A percentile compares a stretch with the other conserved stretches of the same genome.
Evolutionary conservation across 2,113 vertebrate species (phyloP).

Genomic region (Mesoclemmys tuberculata): DNA sequence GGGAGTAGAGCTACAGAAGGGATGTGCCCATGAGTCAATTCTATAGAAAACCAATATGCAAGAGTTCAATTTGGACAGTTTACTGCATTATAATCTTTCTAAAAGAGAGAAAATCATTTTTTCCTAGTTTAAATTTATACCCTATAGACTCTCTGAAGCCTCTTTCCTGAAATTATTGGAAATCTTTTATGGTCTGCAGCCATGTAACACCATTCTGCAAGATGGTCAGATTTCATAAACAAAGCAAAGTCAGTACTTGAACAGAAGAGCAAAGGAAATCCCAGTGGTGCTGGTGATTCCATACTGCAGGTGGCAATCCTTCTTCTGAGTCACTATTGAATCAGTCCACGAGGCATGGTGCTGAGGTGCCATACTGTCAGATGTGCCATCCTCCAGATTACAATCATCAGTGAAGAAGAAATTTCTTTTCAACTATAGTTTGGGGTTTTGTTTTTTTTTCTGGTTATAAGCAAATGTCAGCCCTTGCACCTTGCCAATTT

Average conservation of each 20-base stretch:
- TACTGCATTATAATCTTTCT: not conserved
- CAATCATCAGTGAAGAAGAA: not conserved
- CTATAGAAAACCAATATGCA: not conserved
- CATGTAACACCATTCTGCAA: not conserved
- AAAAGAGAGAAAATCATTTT: not conserved
- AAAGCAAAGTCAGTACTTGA: not conserved
- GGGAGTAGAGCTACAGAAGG: not conserved
- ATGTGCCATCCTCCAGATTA: not conserved
- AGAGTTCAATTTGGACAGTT: too few relatives aligned
- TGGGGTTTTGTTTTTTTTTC: too few relatives aligned
- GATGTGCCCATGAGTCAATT: not conserved
- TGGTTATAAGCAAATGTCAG: not conserved
- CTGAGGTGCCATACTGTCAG: not conserved
- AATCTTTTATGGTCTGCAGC: too few relatives aligned
- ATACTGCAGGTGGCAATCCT: not conserved
- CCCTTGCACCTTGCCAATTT: not conserved
- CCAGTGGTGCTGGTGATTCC: not conserved
- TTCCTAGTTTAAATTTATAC: not conserved
- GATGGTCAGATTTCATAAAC: not conserved
- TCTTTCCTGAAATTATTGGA: not conserved
- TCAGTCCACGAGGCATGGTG: not conserved
- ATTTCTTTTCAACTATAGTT: not conserved
- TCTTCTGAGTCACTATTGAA: not conserved
- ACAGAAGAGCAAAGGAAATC: not conserved
- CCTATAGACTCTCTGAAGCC: not conserved